phyloP scores from a whole-genome alignment of 1,140 invertebrate species.

The Oreohelix idahoensis region DNA sequence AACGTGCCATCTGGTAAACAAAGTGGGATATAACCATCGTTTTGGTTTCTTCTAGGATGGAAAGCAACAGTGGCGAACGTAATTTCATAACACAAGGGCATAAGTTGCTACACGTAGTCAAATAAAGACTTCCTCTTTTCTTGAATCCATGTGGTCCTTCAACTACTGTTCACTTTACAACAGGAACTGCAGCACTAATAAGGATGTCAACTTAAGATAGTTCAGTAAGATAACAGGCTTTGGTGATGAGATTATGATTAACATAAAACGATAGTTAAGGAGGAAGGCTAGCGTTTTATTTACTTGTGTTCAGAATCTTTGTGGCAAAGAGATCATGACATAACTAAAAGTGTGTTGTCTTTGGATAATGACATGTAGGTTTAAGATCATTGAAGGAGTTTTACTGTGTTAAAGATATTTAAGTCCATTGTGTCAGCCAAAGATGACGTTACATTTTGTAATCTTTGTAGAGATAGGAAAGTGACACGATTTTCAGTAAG shows the following conservation, averaged over 20 bases:
- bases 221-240: too few species aligned
- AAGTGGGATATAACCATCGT: background rate
- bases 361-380: too few species aligned
- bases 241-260: background rate
- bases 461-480: too few species aligned
- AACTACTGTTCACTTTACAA: background rate
- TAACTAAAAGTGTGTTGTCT: too few species aligned
- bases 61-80: background rate
- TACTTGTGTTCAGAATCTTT: background rate
- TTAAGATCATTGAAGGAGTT: too few species aligned
- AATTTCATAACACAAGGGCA: background rate
- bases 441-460: too few species aligned
- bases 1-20: background rate
- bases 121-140: background rate
- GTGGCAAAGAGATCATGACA: too few species aligned
- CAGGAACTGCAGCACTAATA: background rate
- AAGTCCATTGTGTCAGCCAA: too few species aligned
- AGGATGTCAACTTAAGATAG: background rate
- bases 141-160: background rate
- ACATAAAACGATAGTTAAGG: background rate
- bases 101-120: background rate
- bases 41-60: background rate
- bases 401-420: too few species aligned
- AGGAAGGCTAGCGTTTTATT: background rate
- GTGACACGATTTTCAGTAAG: too few species aligned